Conservation (phyloP, 2,888 invertebrate species). For the Xanthia togata region DNA sequence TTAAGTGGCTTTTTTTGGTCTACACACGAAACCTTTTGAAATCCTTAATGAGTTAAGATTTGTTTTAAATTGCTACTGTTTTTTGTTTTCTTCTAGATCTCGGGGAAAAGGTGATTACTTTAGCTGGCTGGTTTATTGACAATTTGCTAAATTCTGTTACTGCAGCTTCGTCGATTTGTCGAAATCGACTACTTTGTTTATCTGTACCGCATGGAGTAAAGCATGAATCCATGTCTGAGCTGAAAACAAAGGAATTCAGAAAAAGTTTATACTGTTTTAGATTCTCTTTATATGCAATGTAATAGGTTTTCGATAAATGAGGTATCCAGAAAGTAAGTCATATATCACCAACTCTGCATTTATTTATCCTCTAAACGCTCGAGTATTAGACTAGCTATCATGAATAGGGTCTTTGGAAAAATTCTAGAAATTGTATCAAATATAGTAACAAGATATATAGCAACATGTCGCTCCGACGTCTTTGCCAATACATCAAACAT, state of each 20-base stretch:
- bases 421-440: constrained; percentile 15
- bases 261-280: not conserved
- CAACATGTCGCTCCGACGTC: not conserved
- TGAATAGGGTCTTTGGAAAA: not conserved
- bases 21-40: constrained; percentile 42
- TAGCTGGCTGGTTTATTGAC: not conserved
- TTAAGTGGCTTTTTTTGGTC: constrained; percentile 55
- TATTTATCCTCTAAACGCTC: not conserved
- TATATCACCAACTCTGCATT: not conserved
- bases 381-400: not conserved
- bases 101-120: not conserved
- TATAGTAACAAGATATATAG: constrained; percentile 25
- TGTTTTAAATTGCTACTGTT: constrained; percentile 48
- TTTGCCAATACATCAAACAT: constrained; percentile 32
- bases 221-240: not conserved
- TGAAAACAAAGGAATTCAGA: not conserved
- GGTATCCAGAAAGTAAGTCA: not conserved
- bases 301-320: not conserved
- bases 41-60: constrained; percentile 54
- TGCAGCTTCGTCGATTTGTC: not conserved
- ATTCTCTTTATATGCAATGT: no score
- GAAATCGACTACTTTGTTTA: not conserved
- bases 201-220: no score
- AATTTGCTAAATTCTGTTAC: not conserved
- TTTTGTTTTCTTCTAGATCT: constrained; percentile 42